Percentiles rank a stretch among this genome's conserved stretches.
These are phyloP conservation scores for Pithys albifrons DNA, from an alignment of 2,113 vertebrate genomes.

Conservation along the genomic window DNA sequence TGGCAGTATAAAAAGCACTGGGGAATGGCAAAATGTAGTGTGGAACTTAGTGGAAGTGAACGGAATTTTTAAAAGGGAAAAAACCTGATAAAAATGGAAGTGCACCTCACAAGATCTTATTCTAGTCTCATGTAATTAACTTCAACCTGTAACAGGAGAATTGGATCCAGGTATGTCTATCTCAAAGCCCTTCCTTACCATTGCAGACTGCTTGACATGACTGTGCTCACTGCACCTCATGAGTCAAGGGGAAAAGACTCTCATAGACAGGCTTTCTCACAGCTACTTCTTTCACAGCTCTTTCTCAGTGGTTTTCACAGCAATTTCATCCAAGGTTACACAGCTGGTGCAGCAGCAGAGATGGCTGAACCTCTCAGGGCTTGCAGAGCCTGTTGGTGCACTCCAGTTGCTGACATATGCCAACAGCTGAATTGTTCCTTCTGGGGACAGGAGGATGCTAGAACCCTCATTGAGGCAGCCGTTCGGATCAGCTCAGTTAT, in stretches of 20 bases:
- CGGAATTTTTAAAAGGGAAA: background rate
- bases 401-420: background rate
- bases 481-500: background rate
- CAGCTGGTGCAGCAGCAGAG: background rate
- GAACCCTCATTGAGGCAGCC: background rate
- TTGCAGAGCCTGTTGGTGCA: background rate
- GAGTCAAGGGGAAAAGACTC: background rate
- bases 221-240: background rate
- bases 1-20: background rate
- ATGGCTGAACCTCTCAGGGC: background rate
- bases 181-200: background rate
- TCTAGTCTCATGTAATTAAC: background rate
- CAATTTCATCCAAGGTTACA: background rate
- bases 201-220: background rate
- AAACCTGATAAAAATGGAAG: background rate
- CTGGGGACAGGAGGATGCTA: background rate
- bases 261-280: background rate
- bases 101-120: background rate
- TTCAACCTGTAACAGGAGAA: background rate
- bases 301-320: background rate
- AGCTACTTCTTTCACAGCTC: background rate
- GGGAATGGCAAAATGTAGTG: background rate
- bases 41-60: background rate
- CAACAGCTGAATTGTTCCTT: background rate
- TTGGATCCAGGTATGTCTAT: background rate